These are phyloP conservation scores for Anastrepha obliqua DNA, from an alignment of 1,140 invertebrate genomes.

Conservation along the genomic window DNA sequence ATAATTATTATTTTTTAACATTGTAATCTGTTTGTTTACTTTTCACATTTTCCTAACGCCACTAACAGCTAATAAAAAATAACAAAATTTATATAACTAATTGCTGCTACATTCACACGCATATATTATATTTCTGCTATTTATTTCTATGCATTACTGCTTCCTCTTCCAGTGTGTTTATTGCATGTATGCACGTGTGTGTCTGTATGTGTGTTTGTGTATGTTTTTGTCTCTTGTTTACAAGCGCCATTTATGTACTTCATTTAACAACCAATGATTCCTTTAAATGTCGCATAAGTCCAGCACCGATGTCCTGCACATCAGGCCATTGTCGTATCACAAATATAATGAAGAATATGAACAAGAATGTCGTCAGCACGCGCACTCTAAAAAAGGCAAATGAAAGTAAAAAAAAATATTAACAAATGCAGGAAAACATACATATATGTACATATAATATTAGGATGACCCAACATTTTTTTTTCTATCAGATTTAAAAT, in stretches of 20 bases:
- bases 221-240: neutral
- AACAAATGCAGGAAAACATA: constrained; percentile 6
- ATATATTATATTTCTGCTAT: neutral
- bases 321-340: constrained; percentile 92
- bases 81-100: constrained; percentile 48
- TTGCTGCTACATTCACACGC: constrained; percentile 19
- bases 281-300: constrained; percentile 82
- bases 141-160: neutral
- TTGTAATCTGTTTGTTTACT: constrained; percentile 22
- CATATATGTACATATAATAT: neutral
- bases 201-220: neutral
- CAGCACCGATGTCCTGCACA: constrained; percentile 84
- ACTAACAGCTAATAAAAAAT: constrained; percentile 33
- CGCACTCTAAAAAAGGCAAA: constrained; percentile 82
- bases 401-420: constrained; percentile 60
- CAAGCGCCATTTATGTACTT: constrained; percentile 55
- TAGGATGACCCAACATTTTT: too few species aligned
- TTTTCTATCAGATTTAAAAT: neutral
- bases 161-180: neutral
- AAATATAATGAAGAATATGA: constrained; percentile 87
- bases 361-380: constrained; percentile 87
- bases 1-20: constrained; percentile 41
- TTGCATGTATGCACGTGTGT: neutral
- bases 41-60: constrained; percentile 34
- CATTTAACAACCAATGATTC: constrained; percentile 78